A percentile compares a stretch with the other conserved stretches of the same genome.
phyloP scores from a whole-genome alignment of 2,113 vertebrate genomes.

The Psilopsiagon aymara region DNA sequence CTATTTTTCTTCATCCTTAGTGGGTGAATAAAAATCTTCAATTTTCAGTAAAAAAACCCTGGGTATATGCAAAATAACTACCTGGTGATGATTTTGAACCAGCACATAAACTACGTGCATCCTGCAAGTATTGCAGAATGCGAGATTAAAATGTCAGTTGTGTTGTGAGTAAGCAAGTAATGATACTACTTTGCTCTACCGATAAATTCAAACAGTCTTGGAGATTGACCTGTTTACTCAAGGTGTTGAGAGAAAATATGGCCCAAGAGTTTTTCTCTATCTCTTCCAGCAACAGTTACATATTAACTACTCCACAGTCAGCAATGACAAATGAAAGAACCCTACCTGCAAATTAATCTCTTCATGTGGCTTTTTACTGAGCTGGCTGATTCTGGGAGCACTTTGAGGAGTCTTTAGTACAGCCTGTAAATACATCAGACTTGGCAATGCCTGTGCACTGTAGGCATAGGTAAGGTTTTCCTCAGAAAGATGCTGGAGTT shows the following conservation, averaged over 20 bases:
- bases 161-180: neutral
- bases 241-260: constrained; percentile 1
- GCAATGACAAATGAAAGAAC: neutral
- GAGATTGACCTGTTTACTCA: constrained; percentile 37
- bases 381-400: neutral
- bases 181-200: neutral
- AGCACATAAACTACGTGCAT: neutral
- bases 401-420: neutral
- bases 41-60: neutral
- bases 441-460: fast-evolving
- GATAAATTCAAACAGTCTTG: constrained; percentile 15
- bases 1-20: neutral
- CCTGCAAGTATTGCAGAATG: neutral
- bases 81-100: neutral
- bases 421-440: neutral
- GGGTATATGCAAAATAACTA: neutral
- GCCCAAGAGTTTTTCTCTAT: neutral
- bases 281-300: neutral
- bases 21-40: neutral
- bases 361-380: neutral
- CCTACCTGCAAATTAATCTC: neutral
- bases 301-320: neutral
- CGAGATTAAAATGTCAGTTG: neutral
- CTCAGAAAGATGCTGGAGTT: fast-evolving
- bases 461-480: neutral